Evolutionary conservation across 2,113 vertebrate species (phyloP), one percentile per base, ranked within the genome.

Genomic region (Leucosticte australis): DNA sequence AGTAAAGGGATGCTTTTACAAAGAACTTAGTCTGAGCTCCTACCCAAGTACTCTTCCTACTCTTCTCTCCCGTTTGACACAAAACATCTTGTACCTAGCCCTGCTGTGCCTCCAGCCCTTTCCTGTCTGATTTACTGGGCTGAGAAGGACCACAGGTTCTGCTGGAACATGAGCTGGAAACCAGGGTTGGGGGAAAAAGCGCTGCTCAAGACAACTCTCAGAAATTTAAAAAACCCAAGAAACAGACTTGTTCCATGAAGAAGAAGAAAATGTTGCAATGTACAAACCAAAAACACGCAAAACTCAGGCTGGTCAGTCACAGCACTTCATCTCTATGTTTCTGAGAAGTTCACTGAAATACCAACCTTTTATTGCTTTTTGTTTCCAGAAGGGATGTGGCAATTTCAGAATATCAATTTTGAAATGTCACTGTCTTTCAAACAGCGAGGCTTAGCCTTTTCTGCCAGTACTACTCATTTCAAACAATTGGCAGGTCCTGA

Each of bases 401-500:
- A 78, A 95, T 75, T 86, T 67, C 92, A 78, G 65, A 90, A 93
- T 37, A 90, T 41, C 89, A 78, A n/a, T 78, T 93, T 60, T 86
- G 89, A 92, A 96, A 95, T 90, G 90, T 70, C 94, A 89, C 86
- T 89, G 86, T 89, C 92, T 93, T 93, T 94, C 92, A 94, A 96
- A 81, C 18, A 78, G 50, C 57, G 30, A 74, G 60, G 42, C 46
- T 67, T 83, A 83, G 56, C 71, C 30, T 80, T 95, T 95, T 78
- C 47, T 95, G 86, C 31, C 56, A 77, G 59, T 42, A 35, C 15
- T 44, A 95, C 47, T 42, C 68, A 56, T 71, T 94, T 83, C 80
- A 90, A 88, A 77, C 44, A 59, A 70, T 12, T 92, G 83, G 27
- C 73, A 92, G 64, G 33, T 92, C 52, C 64, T 44, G 47, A 83